A percentile compares a stretch with the other conserved stretches of the same genome.
Evolutionary conservation across 2,113 vertebrate species (phyloP).

Genomic region (Fulica atra): DNA sequence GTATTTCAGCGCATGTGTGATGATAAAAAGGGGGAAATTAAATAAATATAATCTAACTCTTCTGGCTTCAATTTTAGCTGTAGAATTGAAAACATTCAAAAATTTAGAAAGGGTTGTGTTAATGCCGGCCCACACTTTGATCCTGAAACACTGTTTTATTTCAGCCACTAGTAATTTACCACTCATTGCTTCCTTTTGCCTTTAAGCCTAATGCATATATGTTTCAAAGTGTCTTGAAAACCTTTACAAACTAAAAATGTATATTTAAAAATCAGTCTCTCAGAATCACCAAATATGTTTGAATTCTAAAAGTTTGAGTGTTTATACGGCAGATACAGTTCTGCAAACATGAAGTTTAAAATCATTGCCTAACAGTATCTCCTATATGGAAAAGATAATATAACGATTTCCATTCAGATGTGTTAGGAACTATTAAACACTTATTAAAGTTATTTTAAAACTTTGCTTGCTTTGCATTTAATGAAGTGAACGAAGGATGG

Average conservation of each 20-base stretch:
- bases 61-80: slow-evolving; percentile 62
- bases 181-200: slow-evolving; percentile 60
- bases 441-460: slow-evolving; percentile 69
- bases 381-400: slow-evolving; percentile 54
- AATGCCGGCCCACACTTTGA: slow-evolving; percentile 56
- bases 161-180: slow-evolving; percentile 63
- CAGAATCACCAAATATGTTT: neutral
- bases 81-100: slow-evolving; percentile 61
- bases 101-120: slow-evolving; percentile 52
- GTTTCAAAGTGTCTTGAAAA: slow-evolving; percentile 55
- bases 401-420: slow-evolving; percentile 51
- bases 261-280: neutral
- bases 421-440: slow-evolving; percentile 63
- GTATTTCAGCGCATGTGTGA: neutral
- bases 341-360: slow-evolving; percentile 10
- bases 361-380: neutral
- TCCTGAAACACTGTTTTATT: slow-evolving; percentile 67
- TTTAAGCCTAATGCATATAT: slow-evolving; percentile 40
- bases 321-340: neutral
- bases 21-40: slow-evolving; percentile 47
- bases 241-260: neutral
- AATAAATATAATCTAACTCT: slow-evolving; percentile 62
- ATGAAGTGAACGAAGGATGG: slow-evolving; percentile 52
- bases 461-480: slow-evolving; percentile 56
- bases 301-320: neutral